Evolutionary conservation across 2,797 vertebrate genomes (phyloP).

Genomic region (Melanotaenia parkinsoni): DNA sequence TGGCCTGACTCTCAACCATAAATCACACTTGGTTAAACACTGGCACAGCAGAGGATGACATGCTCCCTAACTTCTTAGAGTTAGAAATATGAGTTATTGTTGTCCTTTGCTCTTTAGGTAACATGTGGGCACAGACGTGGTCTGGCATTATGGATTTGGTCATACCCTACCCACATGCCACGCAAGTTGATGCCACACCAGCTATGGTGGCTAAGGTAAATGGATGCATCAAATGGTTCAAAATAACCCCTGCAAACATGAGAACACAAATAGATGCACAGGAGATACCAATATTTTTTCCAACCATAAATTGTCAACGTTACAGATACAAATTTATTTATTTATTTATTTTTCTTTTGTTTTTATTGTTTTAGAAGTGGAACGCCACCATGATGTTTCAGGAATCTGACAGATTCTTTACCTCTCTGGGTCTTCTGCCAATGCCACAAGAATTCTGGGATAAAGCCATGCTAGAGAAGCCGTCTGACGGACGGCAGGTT

Average conservation of each 20-base stretch:
- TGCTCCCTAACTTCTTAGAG: constrained; percentile 6
- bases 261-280: constrained; percentile 4
- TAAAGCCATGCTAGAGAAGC: constrained; percentile 93
- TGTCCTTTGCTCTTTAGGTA: constrained; percentile 83
- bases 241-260: constrained; percentile 1
- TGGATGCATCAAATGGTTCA: neutral
- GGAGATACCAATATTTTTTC: neutral
- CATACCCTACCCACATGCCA: constrained; percentile 88
- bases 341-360: neutral
- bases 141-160: constrained; percentile 92
- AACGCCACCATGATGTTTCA: constrained; percentile 90
- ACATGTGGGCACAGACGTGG: constrained; percentile 99
- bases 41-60: constrained; percentile 31
- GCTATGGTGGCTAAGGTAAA: constrained; percentile 91
- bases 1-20: constrained; percentile 41
- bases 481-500: constrained; percentile 85
- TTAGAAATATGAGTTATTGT: constrained; percentile 3
- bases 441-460: constrained; percentile 91
- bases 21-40: constrained; percentile 58
- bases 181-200: constrained; percentile 92
- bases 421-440: constrained; percentile 88
- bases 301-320: neutral
- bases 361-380: constrained; percentile 84
- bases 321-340: neutral
- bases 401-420: constrained; percentile 91